These are phyloP conservation scores for Sinohyriopsis cumingii DNA, from an alignment of 2,888 invertebrate species.

Conservation along the genomic window DNA sequence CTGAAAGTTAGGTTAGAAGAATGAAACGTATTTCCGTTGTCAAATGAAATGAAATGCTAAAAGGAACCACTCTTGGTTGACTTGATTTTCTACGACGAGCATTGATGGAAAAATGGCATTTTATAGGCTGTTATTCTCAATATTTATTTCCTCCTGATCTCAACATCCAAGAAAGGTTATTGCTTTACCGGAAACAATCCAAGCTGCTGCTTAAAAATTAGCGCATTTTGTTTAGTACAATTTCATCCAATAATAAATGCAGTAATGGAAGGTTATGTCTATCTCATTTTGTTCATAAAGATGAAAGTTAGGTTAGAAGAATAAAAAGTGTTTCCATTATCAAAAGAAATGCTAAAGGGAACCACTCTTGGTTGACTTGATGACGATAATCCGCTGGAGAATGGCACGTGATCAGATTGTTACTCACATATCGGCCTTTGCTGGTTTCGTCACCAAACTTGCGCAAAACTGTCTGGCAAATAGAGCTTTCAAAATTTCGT, in stretches of 20 bases:
- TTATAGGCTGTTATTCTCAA: constrained; percentile 18
- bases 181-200: no score
- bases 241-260: no score
- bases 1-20: constrained; percentile 6
- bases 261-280: background rate
- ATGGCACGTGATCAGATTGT: constrained; percentile 16
- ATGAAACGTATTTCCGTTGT: constrained; percentile 8
- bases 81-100: no score
- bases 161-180: no score
- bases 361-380: background rate
- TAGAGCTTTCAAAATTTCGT: constrained; percentile 19
- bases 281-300: constrained; percentile 2
- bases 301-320: constrained; percentile 7
- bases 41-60: constrained; percentile 28
- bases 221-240: no score
- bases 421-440: constrained; percentile 20
- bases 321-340: constrained; percentile 7
- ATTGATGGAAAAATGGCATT: constrained; percentile 14
- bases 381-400: constrained; percentile 5
- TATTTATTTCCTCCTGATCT: no score
- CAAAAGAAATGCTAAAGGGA: constrained; percentile 20
- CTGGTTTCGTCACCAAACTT: constrained; percentile 17
- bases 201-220: no score
- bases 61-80: background rate
- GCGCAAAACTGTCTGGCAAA: constrained; percentile 25